Percentiles rank a stretch among this genome's conserved stretches.
These are phyloP conservation scores for Anadara kagoshimensis DNA, from an alignment of 1,140 invertebrate genomes.

Conservation along the genomic window DNA sequence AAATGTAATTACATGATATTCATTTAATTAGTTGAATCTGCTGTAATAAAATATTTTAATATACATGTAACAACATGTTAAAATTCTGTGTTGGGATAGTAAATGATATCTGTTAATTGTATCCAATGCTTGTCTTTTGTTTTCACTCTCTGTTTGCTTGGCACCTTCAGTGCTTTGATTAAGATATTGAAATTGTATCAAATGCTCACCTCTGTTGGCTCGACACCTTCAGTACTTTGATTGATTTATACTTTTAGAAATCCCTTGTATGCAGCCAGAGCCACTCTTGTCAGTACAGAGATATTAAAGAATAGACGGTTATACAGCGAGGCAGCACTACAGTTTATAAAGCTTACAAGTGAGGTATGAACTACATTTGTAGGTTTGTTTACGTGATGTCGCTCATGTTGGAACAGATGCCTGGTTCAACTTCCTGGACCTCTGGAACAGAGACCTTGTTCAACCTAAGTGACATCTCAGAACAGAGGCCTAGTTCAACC, in stretches of 20 bases:
- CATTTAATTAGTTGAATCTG: too few species aligned
- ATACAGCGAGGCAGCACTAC: constrained; percentile 91
- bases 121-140: background rate
- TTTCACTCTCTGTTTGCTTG: background rate
- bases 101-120: too few species aligned
- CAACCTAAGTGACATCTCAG: too few species aligned
- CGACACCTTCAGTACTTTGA: background rate
- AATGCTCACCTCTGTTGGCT: background rate
- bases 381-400: too few species aligned
- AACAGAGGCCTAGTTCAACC: too few species aligned
- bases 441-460: too few species aligned
- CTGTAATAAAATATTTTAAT: too few species aligned
- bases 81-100: too few species aligned
- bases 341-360: constrained; percentile 94
- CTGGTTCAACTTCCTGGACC: background rate
- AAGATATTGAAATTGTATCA: too few species aligned
- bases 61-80: too few species aligned
- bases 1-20: too few species aligned
- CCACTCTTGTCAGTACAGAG: constrained; percentile 90
- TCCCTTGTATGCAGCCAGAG: constrained; percentile 91
- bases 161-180: background rate
- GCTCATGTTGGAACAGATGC: background rate
- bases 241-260: constrained; percentile 77
- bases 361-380: too few species aligned
- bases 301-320: constrained; percentile 85